Base-by-base conservation (phyloP, 2,888 invertebrate species). In the Meganola albula region DNA sequence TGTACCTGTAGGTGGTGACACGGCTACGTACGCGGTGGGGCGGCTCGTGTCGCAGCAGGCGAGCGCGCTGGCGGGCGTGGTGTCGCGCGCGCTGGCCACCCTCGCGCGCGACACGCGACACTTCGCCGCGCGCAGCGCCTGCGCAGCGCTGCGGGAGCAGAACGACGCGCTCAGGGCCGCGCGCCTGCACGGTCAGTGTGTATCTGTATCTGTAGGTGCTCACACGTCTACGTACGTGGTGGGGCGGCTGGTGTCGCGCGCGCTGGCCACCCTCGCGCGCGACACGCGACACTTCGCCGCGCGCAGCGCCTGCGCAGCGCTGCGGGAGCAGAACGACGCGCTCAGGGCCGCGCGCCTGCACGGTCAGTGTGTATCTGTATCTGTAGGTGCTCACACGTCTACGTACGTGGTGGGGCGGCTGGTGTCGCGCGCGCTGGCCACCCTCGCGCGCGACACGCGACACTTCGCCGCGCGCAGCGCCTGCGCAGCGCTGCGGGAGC, bases 401-500 rank as follows among this genome's bases (percentile, higher is more conserved):
- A 16, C 16, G 16, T n/a, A n/a, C n/a, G n/a, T n/a, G n/a, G n/a
- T n/a, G n/a, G n/a, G n/a, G n/a, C n/a, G n/a, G n/a, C n/a, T n/a
- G n/a, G 4, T 20, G 20, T 20, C 20, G 20, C 4, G 20, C 20
- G 16, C 16, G 4, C 4, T 16, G 4, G 16, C 16, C 16, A n/a
- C 20, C 8, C 20, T 20, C 8, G 8, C 20, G 4, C 8, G 2
- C 8, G 8, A 6, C 4, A 4, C 4, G 6, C 4, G n/a, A 7
- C 4, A 20, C 4, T n/a, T n/a, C 12, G 32, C 44, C 10, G 48
- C 58, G 29, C 51, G 69, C 10, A 54, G 37, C 2, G 50, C 56
- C 37, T 46, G 66, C 4, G 63, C 60, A 12, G 53, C 44, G 27
- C 51, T 50, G 11, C 24, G 67, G 4, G 76, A 75, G 8, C 34